These are phyloP conservation scores for Epirrhoe alternata DNA, from an alignment of 2,888 invertebrate genomes.

Conservation along the genomic window DNA sequence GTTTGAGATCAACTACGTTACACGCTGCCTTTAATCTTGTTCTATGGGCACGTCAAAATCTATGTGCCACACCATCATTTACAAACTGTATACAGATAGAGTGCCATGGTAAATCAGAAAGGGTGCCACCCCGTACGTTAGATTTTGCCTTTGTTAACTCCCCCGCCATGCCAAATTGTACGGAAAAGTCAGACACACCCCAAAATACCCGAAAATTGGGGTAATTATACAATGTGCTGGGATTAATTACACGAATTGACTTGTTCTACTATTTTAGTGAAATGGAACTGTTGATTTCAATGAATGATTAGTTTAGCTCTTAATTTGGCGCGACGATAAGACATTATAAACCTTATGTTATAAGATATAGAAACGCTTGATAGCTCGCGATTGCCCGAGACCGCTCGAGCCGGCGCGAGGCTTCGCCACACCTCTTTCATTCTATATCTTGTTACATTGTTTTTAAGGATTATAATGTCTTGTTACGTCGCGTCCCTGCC, in stretches of 20 bases:
- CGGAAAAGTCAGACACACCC: conserved; percentile 46
- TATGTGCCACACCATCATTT: conserved; percentile 4
- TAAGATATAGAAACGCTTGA: too few species aligned
- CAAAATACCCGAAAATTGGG: conserved; percentile 5
- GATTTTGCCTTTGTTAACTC: conserved; percentile 48
- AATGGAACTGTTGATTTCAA: background rate
- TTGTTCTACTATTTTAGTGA: background rate
- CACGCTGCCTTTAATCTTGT: too few species aligned
- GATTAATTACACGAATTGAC: conserved; percentile 10
- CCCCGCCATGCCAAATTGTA: conserved; percentile 48
- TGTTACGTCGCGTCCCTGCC: too few species aligned
- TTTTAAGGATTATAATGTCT: too few species aligned
- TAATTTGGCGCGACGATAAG: too few species aligned
- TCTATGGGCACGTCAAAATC: background rate
- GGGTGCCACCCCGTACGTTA: conserved; percentile 46
- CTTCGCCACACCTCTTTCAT: too few species aligned
- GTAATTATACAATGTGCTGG: conserved; percentile 10
- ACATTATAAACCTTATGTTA: too few species aligned
- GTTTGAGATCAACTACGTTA: too few species aligned
- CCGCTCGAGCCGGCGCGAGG: too few species aligned
- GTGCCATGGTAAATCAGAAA: conserved; percentile 39
- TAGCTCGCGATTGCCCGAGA: too few species aligned
- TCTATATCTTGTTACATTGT: too few species aligned
- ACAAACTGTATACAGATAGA: conserved; percentile 3
- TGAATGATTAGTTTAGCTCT: background rate